Conservation (phyloP, 1,140 invertebrate genomes). For the Tetragonula clypearis region DNA sequence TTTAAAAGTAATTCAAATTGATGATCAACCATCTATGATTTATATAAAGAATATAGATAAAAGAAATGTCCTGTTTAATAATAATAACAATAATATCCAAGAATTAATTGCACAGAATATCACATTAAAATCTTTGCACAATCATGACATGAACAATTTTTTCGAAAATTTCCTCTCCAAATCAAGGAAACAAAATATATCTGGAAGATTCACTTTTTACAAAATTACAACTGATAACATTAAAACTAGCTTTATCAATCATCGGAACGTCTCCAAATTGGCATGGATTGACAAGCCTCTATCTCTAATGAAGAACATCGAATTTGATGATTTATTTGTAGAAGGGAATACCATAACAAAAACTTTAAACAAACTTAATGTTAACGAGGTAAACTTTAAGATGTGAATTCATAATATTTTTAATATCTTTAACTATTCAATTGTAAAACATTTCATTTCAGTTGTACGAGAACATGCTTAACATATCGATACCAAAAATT, state of each 20-base stretch:
- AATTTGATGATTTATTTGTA: conserved; percentile 60
- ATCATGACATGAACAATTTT: conserved; percentile 43
- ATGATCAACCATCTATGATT: background rate
- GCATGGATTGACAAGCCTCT: conserved; percentile 59
- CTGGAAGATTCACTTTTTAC: conserved; percentile 34
- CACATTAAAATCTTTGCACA: conserved; percentile 41
- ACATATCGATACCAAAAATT: conserved; percentile 31
- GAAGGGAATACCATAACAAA: conserved; percentile 49
- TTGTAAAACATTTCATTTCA: conserved; percentile 32
- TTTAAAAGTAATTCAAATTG: conserved; percentile 50
- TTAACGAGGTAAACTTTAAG: conserved; percentile 50
- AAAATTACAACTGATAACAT: conserved; percentile 52
- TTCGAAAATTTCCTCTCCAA: conserved; percentile 54
- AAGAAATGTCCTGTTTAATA: conserved; percentile 45
- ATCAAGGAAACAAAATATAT: conserved; percentile 52
- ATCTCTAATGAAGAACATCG: conserved; percentile 52
- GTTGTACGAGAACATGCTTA: conserved; percentile 49
- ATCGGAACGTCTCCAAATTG: conserved; percentile 41
- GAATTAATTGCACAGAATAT: conserved; percentile 57
- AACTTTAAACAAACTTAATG: conserved; percentile 51
- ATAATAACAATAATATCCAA: conserved; percentile 7
- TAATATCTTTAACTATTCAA: background rate
- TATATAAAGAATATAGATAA: conserved; percentile 53
- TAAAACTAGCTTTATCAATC: conserved; percentile 53
- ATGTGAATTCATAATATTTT: background rate